Evolutionary conservation across 2,797 vertebrate genomes (phyloP), one percentile per base, ranked within the genome.

Genomic region (Aeoliscus strigatus): DNA sequence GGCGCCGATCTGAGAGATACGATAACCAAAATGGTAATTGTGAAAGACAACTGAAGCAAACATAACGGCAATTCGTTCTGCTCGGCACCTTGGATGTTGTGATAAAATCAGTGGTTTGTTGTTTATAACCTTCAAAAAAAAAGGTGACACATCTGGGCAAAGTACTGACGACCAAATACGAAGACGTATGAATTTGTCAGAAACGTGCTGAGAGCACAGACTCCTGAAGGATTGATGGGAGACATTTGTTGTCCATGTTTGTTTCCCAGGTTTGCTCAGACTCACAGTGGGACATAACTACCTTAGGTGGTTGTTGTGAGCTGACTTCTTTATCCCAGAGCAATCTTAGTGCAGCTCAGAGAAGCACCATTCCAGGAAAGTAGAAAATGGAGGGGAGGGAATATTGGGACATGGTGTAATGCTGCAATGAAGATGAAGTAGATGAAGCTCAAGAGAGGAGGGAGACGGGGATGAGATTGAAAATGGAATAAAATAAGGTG

Each of bases 251-350:
- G n/a, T n/a, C n/a, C n/a, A n/a, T 26, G 27, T 54, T 49, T 36
- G 46, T 9, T 11, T 41, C 52, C 51, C 48, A 32, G 38, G 39
- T 40, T 57, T 49, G 21, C 46, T 68, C 49, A 60, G 55, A 57
- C 6, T 8, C 47, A 71, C 61, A 54, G 21, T 26, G 45, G 55
- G 65, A 66, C 36, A 10, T 45, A 45, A 64, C 52, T 45, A 66
- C 66, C 69, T 73, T 42, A 25, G 68, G 66, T 61, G 57, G 39
- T 49, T 53, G 61, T 42, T 70, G 58, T 53, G 70, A 65, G 51
- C 26, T 0, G 44, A 51, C 52, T 66, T 32, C 49, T 70, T 49
- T 66, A 61, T 75, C 59, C 57, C 40, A 31, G 31, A 46, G 60
- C 43, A 30, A 70, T 60, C 44, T 54, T 8, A 39, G 51, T 51